These are phyloP conservation scores for Erannis defoliaria DNA, from an alignment of 2,888 invertebrate genomes.

Conservation along the genomic window DNA sequence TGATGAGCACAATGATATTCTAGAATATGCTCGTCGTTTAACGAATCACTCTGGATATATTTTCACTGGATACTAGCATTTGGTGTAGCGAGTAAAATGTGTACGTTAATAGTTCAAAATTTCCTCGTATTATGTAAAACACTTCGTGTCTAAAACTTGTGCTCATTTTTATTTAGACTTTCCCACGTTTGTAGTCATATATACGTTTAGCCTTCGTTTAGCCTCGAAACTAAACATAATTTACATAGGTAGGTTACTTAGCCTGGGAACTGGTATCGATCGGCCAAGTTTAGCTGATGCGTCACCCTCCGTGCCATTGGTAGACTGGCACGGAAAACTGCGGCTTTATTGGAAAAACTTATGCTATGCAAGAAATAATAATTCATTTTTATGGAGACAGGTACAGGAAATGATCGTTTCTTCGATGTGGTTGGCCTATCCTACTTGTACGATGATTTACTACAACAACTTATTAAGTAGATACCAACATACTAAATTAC, in stretches of 20 bases:
- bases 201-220: constrained; percentile 22
- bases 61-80: no score
- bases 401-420: constrained; percentile 26
- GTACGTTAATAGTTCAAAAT: no score
- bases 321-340: constrained; percentile 56
- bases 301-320: constrained; percentile 60
- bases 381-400: constrained; percentile 46
- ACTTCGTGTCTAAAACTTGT: not conserved
- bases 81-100: no score
- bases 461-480: not conserved
- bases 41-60: no score
- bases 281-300: constrained; percentile 55
- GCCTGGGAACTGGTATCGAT: constrained; percentile 54
- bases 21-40: no score
- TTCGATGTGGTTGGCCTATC: not conserved
- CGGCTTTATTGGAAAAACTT: constrained; percentile 37
- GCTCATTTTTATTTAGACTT: not conserved
- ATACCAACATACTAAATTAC: no score
- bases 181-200: constrained; percentile 2
- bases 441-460: not conserved
- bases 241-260: constrained; percentile 22
- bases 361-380: constrained; percentile 33
- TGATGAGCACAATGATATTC: no score
- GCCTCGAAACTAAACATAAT: constrained; percentile 25
- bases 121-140: not conserved